Evolutionary conservation across 2,797 vertebrate genomes (phyloP).

Genomic region (Halcyon smyrnensis): DNA sequence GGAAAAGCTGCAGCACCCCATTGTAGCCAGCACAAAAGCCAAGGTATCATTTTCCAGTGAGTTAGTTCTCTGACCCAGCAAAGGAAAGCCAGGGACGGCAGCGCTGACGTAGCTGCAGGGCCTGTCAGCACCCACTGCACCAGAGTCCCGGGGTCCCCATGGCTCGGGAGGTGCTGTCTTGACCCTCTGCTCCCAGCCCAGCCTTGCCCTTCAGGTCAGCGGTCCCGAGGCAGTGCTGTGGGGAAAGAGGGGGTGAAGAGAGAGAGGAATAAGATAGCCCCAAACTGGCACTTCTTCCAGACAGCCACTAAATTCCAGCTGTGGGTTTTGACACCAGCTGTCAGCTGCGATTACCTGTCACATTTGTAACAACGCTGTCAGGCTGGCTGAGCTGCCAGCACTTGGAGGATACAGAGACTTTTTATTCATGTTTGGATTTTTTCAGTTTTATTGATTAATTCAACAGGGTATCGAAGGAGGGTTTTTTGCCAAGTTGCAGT

Average conservation of each 20-base stretch:
- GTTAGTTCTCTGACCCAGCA: neutral
- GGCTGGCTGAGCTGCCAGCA: neutral
- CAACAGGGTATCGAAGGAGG: neutral
- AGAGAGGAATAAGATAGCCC: neutral
- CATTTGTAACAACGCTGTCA: neutral
- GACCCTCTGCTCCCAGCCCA: neutral
- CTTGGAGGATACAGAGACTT: neutral
- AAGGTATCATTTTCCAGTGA: neutral
- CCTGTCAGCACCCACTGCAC: rapidly evolving
- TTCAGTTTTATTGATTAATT: slow-evolving; percentile 3
- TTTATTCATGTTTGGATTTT: neutral
- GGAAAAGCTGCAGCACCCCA: neutral
- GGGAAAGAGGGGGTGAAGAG: neutral
- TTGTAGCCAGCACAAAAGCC: neutral
- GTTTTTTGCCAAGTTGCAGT: neutral
- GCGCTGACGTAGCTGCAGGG: neutral
- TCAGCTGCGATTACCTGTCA: neutral
- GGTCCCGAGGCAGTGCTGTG: rapidly evolving
- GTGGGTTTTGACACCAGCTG: slow-evolving; percentile 21
- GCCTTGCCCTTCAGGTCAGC: neutral
- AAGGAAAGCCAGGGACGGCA: neutral
- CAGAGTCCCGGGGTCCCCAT: rapidly evolving
- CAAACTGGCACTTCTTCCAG: neutral
- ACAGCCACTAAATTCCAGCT: neutral
- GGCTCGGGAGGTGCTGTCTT: neutral